Base-by-base conservation (phyloP, 2,113 vertebrate species). In the Tauraco erythrolophus region DNA sequence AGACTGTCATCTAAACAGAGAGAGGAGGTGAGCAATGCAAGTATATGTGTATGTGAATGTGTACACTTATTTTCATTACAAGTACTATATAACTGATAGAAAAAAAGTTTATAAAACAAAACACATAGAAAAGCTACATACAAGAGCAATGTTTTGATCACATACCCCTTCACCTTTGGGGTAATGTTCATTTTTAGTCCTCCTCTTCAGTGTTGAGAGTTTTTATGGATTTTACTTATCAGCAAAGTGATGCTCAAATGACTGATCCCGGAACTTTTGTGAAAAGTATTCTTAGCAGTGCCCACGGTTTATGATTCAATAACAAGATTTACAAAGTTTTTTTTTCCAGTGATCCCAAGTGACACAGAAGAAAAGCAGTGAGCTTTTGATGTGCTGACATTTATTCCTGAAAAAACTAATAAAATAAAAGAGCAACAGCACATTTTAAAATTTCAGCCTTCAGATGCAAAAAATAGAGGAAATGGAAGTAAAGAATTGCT, bases 251-350 rank as follows among this genome's bases (percentile, higher is more conserved):
- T 88, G 76, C 68, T 85, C 15, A 89, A 69, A 71, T 69, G 53
- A 84, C 72, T 72, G 64, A 90, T 81, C 15, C 12, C 37, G 84
- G 72, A 94, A 89, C 48, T 92, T 92, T 35, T 82, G 28, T 82
- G 51, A 84, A 58, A 91, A 79, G 53, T 94, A 82, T 84, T 95
- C 82, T 79, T 78, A 87, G 94, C 50, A 87, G 31, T 4, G 0
- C 84, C 91, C 77, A 96, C 14, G 1, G 65, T 94, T 95, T 91
- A 79, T 94, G 91, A 95, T 89, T 95, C 91, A 97, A 94, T 91
- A 69, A 64, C 22, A 75, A 94, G 76, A 45, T 37, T 74, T 87
- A 78, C 18, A 71, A 94, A 89, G 65, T 92, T 43, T 70, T 91
- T 81, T 88, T 88, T 84, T 24, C 30, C 72, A 71, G 51, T 76